Conservation (phyloP, 2,888 invertebrate genomes). For the Chouioia cunea region DNA sequence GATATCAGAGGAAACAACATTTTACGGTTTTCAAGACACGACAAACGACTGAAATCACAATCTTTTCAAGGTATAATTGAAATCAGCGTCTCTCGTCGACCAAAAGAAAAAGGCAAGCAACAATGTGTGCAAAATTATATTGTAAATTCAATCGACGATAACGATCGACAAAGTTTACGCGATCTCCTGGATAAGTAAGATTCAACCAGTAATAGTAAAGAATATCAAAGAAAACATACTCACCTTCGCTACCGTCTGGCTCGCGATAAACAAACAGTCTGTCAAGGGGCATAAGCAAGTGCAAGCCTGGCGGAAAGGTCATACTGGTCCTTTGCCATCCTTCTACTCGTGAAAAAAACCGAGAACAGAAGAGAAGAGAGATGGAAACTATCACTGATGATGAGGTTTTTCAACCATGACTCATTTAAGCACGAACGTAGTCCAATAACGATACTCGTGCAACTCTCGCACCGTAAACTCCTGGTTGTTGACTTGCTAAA, state of each 20-base stretch:
- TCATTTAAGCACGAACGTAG: conserved; percentile 12
- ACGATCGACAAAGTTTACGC: no score
- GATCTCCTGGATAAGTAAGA: no score
- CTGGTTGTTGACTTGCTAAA: conserved; percentile 21
- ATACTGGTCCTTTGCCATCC: conserved; percentile 80
- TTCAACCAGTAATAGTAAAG: no score
- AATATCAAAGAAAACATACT: no score
- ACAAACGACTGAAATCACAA: no score
- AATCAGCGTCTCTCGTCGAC: no score
- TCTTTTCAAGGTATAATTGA: no score
- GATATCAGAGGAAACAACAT: no score
- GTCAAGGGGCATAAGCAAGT: conserved; percentile 90
- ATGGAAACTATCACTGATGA: not conserved
- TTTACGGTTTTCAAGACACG: no score
- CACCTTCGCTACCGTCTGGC: conserved; percentile 81
- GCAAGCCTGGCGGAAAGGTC: conserved; percentile 89
- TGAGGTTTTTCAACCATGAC: not conserved
- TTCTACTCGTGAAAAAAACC: conserved; percentile 69
- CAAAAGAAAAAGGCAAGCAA: no score
- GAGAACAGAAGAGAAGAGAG: conserved; percentile 25
- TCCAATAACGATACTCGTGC: conserved; percentile 32
- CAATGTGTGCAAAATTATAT: no score
- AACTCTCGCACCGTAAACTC: conserved; percentile 14
- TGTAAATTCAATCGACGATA: no score
- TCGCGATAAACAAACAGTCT: conserved; percentile 86